A percentile compares a stretch with the other conserved stretches of the same genome.
Evolutionary conservation across 2,888 invertebrate genomes (phyloP).

Genomic region (Auanema freiburgensis): DNA sequence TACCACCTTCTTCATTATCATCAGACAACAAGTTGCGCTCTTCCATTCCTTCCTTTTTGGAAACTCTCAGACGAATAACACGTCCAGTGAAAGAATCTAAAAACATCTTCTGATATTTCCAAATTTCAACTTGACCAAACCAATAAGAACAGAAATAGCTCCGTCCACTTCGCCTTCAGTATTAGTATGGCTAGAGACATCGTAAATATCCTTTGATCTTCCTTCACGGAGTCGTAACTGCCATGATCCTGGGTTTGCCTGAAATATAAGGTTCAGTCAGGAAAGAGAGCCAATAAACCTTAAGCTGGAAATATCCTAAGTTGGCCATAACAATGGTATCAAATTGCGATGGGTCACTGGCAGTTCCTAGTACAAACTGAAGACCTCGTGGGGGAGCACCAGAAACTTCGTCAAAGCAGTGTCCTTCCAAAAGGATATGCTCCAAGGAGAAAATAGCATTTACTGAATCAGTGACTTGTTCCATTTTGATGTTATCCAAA

Average conservation of each 20-base stretch:
- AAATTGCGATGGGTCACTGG: slow-evolving; percentile 72
- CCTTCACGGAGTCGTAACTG: slow-evolving; percentile 84
- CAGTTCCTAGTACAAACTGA: slow-evolving; percentile 88
- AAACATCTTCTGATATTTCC: not conserved
- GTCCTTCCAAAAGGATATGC: slow-evolving; percentile 87
- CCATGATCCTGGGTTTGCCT: slow-evolving; percentile 95
- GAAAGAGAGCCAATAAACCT: slow-evolving; percentile 28
- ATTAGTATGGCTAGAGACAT: slow-evolving; percentile 70
- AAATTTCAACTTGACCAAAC: too few relatives aligned
- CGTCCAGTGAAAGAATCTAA: slow-evolving; percentile 58
- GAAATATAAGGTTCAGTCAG: slow-evolving; percentile 2
- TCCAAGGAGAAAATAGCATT: slow-evolving; percentile 91
- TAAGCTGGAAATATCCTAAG: slow-evolving; percentile 92
- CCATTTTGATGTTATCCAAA: slow-evolving; percentile 93
- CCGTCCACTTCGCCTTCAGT: slow-evolving; percentile 46
- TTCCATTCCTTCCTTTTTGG: slow-evolving; percentile 86
- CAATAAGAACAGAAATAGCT: slow-evolving; percentile 29
- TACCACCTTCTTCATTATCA: slow-evolving; percentile 59
- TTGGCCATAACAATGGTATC: slow-evolving; percentile 99
- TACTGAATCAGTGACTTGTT: slow-evolving; percentile 71
- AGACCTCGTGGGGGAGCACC: slow-evolving; percentile 94
- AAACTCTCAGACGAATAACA: slow-evolving; percentile 70
- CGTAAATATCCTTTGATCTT: slow-evolving; percentile 89
- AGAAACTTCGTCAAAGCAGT: slow-evolving; percentile 83
- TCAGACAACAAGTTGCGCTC: slow-evolving; percentile 84